These are phyloP conservation scores for Callorhinus ursinus DNA, from an alignment of 2,113 vertebrate genomes.

Conservation along the genomic window DNA sequence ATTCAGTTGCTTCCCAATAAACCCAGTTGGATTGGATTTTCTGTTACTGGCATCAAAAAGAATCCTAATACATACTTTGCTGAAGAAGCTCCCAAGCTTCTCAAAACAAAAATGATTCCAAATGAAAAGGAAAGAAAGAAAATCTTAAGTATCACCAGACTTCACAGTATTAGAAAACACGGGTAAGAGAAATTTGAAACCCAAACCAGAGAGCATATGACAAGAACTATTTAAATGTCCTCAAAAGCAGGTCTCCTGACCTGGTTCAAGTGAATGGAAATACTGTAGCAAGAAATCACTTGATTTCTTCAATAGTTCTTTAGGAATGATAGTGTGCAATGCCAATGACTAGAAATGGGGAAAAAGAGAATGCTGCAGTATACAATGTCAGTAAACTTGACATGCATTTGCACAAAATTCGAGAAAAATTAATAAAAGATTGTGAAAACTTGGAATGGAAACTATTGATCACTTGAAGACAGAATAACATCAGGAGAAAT, in stretches of 20 bases:
- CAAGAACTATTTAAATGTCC: background rate
- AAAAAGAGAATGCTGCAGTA: background rate
- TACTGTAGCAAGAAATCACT: background rate
- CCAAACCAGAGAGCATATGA: background rate
- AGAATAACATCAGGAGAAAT: background rate
- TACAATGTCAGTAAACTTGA: background rate
- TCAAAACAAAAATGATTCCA: constrained; percentile 39
- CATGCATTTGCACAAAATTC: background rate
- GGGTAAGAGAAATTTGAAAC: background rate
- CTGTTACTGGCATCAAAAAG: background rate
- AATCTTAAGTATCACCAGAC: background rate
- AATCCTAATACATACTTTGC: background rate
- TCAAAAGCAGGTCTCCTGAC: background rate
- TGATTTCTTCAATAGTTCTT: background rate
- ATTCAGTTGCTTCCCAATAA: background rate
- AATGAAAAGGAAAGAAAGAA: background rate
- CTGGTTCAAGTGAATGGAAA: background rate
- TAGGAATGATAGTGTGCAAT: background rate
- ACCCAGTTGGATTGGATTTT: background rate
- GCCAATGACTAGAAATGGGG: background rate
- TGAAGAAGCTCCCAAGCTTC: background rate
- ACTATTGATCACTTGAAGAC: background rate
- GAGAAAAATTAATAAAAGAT: background rate
- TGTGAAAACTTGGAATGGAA: background rate
- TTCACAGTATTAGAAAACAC: background rate